Percentiles rank a stretch among this genome's conserved stretches.
phyloP scores from a whole-genome alignment of 2,888 invertebrate genomes.

The Aporophyla nigra region DNA sequence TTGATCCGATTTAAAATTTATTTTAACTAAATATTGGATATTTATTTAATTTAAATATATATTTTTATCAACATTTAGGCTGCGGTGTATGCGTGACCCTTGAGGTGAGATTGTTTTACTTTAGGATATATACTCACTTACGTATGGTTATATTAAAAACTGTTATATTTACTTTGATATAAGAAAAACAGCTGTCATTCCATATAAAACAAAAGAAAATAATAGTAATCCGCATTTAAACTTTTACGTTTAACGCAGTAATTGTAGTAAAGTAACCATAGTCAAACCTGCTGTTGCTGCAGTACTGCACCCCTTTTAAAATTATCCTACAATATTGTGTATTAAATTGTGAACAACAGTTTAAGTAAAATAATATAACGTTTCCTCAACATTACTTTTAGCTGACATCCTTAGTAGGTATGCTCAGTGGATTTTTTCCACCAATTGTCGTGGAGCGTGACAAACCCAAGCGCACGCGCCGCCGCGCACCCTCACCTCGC shows the following conservation, averaged over 20 bases:
- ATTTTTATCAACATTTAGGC: no score
- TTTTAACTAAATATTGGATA: no score
- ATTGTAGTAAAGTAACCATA: background rate
- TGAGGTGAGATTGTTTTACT: background rate
- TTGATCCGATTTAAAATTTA: no score
- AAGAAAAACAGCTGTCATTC: background rate
- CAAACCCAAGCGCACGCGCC: conserved; percentile 81
- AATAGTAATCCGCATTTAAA: background rate
- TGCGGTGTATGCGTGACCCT: background rate
- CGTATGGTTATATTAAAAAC: no score
- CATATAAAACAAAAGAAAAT: background rate
- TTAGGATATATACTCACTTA: background rate
- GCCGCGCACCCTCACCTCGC: conserved; percentile 77
- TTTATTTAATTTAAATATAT: no score
- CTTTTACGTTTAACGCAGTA: background rate
- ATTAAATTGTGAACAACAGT: background rate
- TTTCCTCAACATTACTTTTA: background rate
- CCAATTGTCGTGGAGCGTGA: conserved; percentile 81
- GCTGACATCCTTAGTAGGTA: conserved; percentile 59
- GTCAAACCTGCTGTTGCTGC: background rate
- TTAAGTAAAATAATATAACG: background rate
- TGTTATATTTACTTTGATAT: background rate
- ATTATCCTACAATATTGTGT: no score
- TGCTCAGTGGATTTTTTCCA: conserved; percentile 72
- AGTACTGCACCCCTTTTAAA: background rate